These are phyloP conservation scores for Ataeniobius toweri DNA, from an alignment of 2,797 vertebrate species.

Conservation along the genomic window DNA sequence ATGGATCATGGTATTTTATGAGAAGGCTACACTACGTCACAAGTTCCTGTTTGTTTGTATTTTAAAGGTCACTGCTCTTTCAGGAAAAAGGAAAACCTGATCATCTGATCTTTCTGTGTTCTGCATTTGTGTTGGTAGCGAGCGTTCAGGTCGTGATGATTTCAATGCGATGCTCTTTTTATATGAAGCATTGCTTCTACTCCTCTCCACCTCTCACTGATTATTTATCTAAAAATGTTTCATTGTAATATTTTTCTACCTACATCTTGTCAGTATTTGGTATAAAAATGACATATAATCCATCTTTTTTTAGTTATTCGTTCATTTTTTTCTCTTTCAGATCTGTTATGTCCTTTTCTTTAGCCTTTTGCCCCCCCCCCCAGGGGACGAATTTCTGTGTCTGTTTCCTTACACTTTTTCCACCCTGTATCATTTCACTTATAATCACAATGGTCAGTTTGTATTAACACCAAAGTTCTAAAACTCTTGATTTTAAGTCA, in stretches of 20 bases:
- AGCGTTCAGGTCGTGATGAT: conserved; percentile 48
- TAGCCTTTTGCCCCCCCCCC: conserved; percentile 50
- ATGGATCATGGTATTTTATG: conserved; percentile 31
- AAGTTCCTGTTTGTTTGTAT: conserved; percentile 19
- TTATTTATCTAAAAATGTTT: conserved; percentile 68
- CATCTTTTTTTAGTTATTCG: conserved; percentile 46
- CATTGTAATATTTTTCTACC: conserved; percentile 79
- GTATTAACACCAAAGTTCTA: conserved; percentile 71
- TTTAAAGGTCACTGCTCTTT: conserved; percentile 50
- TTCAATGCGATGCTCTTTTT: conserved; percentile 73
- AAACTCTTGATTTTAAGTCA: conserved; percentile 65
- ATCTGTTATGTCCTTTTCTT: conserved; percentile 35
- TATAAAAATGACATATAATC: conserved; percentile 62
- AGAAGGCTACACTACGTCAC: conserved; percentile 35
- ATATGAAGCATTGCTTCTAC: conserved; percentile 49
- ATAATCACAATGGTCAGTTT: conserved; percentile 54
- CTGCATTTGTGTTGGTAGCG: conserved; percentile 45
- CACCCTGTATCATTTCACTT: conserved; percentile 53
- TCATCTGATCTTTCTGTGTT: conserved; percentile 23
- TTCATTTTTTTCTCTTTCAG: conserved; percentile 24
- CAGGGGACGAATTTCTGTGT: conserved; percentile 16
- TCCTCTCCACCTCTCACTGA: conserved; percentile 58
- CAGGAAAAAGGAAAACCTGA: conserved; percentile 22
- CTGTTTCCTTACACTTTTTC: conserved; percentile 33
- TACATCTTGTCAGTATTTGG: conserved; percentile 77